These are phyloP conservation scores for Proisotoma minuta DNA, from an alignment of 2,888 invertebrate genomes.

Conservation along the genomic window DNA sequence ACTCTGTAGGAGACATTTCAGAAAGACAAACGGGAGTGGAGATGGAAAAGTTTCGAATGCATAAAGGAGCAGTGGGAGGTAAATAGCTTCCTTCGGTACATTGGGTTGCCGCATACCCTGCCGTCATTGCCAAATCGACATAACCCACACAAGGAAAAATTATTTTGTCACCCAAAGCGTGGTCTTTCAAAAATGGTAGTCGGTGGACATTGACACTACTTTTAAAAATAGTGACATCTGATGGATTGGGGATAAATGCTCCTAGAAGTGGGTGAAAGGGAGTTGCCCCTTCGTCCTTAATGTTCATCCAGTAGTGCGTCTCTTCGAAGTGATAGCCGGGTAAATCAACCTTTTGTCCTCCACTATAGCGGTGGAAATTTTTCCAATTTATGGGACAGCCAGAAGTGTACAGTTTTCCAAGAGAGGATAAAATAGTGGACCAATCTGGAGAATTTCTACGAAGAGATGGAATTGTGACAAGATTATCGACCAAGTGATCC, in stretches of 20 bases:
- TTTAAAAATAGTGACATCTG: slow-evolving; percentile 10
- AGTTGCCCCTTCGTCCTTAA: not conserved
- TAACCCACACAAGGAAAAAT: slow-evolving; percentile 25
- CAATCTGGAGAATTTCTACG: slow-evolving; percentile 16
- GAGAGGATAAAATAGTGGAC: slow-evolving; percentile 17
- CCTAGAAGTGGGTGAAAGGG: slow-evolving; percentile 28
- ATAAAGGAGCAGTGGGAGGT: slow-evolving; percentile 9
- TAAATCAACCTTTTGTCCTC: not conserved
- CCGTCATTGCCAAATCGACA: slow-evolving; percentile 21
- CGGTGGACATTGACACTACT: slow-evolving; percentile 13
- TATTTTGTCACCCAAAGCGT: slow-evolving; percentile 18
- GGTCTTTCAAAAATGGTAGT: slow-evolving; percentile 15
- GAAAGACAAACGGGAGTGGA: slow-evolving; percentile 9
- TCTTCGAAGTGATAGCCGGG: slow-evolving; percentile 29
- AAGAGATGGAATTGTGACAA: slow-evolving; percentile 20
- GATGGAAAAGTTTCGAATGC: slow-evolving; percentile 13
- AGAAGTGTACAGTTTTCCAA: slow-evolving; percentile 17
- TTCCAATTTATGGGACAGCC: slow-evolving; percentile 24
- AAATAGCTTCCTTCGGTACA: slow-evolving; percentile 8
- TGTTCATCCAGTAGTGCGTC: slow-evolving; percentile 21
- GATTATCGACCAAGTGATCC: not conserved
- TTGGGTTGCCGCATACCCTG: slow-evolving; percentile 14
- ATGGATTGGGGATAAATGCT: not conserved
- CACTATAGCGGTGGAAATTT: slow-evolving; percentile 14
- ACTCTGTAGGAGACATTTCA: not conserved